These are phyloP conservation scores for Monomorium pharaonis DNA, from an alignment of 1,140 invertebrate genomes.

Conservation along the genomic window DNA sequence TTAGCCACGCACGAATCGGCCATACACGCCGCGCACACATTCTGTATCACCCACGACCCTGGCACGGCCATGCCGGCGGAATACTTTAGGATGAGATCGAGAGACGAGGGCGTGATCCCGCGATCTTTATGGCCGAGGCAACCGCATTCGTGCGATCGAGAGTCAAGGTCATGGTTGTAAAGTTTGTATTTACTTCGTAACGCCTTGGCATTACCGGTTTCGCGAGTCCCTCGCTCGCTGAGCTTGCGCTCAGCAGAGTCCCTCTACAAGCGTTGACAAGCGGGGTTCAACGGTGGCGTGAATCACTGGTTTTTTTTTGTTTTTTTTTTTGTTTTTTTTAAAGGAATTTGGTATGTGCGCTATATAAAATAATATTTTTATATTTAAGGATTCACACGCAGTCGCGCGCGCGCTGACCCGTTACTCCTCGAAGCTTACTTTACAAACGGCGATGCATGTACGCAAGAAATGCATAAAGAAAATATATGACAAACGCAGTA, in stretches of 20 bases:
- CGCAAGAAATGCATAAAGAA: neutral
- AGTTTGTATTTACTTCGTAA: slow-evolving; percentile 38
- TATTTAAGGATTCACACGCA: neutral
- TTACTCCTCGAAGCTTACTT: neutral
- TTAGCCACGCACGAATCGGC: slow-evolving; percentile 77
- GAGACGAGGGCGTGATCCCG: slow-evolving; percentile 51
- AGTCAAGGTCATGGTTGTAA: slow-evolving; percentile 50
- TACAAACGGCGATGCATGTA: neutral
- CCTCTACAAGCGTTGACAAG: slow-evolving; percentile 22
- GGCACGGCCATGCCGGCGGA: slow-evolving; percentile 9
- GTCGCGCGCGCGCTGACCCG: neutral
- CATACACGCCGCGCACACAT: slow-evolving; percentile 61
- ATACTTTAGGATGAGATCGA: slow-evolving; percentile 61
- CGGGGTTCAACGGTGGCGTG: neutral
- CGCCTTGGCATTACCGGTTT: slow-evolving; percentile 32
- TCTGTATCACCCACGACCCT: slow-evolving; percentile 71
- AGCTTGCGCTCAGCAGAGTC: neutral
- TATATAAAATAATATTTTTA: neutral
- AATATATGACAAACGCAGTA: neutral
- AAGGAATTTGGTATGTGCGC: neutral
- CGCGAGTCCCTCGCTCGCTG: slow-evolving; percentile 15
- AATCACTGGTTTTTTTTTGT: too few species aligned
- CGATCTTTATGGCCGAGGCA: slow-evolving; percentile 38
- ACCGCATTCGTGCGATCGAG: slow-evolving; percentile 44
- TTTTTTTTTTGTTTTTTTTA: too few species aligned